phyloP scores from a whole-genome alignment of 2,888 invertebrate species.

The Drosophila gaucha region DNA sequence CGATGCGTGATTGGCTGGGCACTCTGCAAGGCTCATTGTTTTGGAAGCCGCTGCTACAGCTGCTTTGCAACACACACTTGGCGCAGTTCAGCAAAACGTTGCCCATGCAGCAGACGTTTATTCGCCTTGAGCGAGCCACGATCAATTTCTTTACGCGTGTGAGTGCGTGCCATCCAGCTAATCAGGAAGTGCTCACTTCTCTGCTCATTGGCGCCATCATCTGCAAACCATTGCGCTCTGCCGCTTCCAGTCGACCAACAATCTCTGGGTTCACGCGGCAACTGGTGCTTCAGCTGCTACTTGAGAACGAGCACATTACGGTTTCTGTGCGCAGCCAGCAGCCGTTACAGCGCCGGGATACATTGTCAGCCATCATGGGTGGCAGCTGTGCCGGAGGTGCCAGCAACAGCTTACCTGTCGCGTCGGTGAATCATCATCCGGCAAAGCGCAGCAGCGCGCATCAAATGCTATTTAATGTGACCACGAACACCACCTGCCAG shows the following conservation, averaged over 20 bases:
- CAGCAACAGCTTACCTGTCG: constrained; percentile 69
- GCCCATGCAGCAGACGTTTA: constrained; percentile 85
- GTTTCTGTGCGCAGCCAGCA: constrained; percentile 88
- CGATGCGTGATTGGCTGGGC: constrained; percentile 95
- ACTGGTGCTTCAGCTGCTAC: constrained; percentile 92
- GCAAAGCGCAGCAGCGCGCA: constrained; percentile 90
- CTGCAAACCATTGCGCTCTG: constrained; percentile 54
- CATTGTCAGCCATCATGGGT: constrained; percentile 63
- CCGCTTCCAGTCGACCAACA: constrained; percentile 61
- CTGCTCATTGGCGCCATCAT: constrained; percentile 86
- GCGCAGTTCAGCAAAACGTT: constrained; percentile 76
- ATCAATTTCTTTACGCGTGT: constrained; percentile 93
- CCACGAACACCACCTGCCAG: constrained; percentile 90
- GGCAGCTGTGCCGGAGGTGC: constrained; percentile 32
- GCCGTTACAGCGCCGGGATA: constrained; percentile 81
- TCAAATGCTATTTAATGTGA: constrained; percentile 90
- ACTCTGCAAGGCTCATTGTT: constrained; percentile 91
- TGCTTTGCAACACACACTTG: constrained; percentile 89
- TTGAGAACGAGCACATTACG: constrained; percentile 93
- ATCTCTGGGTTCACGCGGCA: constrained; percentile 95
- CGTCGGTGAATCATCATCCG: constrained; percentile 86
- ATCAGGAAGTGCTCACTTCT: constrained; percentile 93
- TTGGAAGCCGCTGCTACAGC: constrained; percentile 92
- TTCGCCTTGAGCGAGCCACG: constrained; percentile 90
- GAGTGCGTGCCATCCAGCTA: constrained; percentile 93